A percentile compares a stretch with the other conserved stretches of the same genome.
Evolutionary conservation across 2,888 invertebrate genomes (phyloP).

Genomic region (Lypha dubia): DNA sequence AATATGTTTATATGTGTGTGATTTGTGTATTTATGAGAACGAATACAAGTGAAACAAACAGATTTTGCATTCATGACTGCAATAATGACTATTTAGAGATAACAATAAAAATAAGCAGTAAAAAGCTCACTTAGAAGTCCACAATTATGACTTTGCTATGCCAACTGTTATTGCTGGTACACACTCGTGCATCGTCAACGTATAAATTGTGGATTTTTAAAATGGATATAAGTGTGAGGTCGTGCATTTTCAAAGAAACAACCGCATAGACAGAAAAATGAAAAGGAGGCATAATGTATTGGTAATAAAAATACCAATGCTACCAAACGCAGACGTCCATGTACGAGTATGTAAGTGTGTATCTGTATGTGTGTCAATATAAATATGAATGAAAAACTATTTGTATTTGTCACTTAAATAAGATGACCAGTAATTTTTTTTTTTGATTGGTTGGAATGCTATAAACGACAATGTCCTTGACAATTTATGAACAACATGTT

Average conservation of each 20-base stretch:
- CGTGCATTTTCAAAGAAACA: conserved; percentile 50
- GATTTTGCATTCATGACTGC: conserved; percentile 23
- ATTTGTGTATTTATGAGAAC: not conserved
- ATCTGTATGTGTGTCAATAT: not conserved
- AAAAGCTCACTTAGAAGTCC: conserved; percentile 23
- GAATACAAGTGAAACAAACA: too few relatives aligned
- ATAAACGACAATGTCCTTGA: too few relatives aligned
- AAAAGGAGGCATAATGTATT: not conserved
- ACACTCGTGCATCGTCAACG: not conserved
- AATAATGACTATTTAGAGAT: not conserved
- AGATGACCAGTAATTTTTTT: not conserved
- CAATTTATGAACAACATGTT: too few relatives aligned
- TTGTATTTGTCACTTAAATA: too few relatives aligned
- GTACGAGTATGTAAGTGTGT: not conserved
- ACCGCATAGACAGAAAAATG: conserved; percentile 3
- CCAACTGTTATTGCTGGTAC: not conserved
- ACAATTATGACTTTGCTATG: conserved; percentile 21
- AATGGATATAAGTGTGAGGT: not conserved
- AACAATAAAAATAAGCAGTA: conserved; percentile 20
- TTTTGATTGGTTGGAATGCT: too few relatives aligned
- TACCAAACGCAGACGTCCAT: not conserved
- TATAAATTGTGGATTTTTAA: not conserved
- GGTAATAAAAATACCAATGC: not conserved
- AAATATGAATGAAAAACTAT: not conserved
- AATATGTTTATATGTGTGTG: not conserved